Conservation (phyloP, 2,797 vertebrate genomes). For the Clamator glandarius region DNA sequence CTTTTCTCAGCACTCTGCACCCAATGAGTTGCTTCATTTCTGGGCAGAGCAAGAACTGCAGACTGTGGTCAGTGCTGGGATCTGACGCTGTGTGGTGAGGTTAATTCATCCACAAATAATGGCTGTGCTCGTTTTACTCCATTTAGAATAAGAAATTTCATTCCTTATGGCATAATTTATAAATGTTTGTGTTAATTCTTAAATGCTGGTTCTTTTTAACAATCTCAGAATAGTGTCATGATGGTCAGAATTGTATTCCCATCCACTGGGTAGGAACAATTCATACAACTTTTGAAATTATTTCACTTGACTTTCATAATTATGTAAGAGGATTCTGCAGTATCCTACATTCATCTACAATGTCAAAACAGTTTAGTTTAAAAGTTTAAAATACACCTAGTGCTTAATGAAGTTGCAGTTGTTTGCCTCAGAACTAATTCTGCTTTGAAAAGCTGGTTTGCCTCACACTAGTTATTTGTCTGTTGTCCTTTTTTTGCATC, state of each 20-base stretch:
- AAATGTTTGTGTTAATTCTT: not conserved
- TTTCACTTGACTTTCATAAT: not conserved
- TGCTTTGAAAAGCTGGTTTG: slow-evolving; percentile 22
- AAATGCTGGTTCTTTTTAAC: not conserved
- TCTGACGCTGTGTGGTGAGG: not conserved
- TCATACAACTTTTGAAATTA: not conserved
- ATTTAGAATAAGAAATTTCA: not conserved
- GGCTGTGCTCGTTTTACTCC: not conserved
- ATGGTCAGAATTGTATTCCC: not conserved
- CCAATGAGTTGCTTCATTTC: not conserved
- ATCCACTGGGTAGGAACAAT: not conserved
- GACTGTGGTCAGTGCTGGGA: not conserved
- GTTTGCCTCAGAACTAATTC: not conserved
- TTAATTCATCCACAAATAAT: not conserved
- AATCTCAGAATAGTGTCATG: not conserved
- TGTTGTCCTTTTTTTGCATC: slow-evolving; percentile 30
- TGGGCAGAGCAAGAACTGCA: not conserved
- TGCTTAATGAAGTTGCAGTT: slow-evolving; percentile 4
- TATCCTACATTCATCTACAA: not conserved
- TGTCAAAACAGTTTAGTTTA: not conserved
- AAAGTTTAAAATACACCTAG: not conserved
- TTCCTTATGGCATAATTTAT: not conserved
- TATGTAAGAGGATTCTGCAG: not conserved
- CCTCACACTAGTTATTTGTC: slow-evolving; percentile 21
- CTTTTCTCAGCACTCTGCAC: not conserved